Conservation (phyloP, 2,888 invertebrate species). For the Caenorhabditis wallacei region DNA sequence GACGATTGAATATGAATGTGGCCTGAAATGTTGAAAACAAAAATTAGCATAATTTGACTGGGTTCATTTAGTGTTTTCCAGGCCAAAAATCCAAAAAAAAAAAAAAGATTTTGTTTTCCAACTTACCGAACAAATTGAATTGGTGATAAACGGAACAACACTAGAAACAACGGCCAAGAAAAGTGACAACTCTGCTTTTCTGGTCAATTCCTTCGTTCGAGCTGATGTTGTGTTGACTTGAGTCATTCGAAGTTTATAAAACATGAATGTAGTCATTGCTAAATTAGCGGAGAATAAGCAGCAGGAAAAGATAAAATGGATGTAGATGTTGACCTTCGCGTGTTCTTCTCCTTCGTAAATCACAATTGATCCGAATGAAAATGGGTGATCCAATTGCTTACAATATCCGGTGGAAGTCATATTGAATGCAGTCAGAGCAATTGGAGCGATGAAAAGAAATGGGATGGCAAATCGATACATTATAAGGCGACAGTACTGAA, state of each 20-base stretch:
- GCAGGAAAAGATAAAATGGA: constrained; percentile 30
- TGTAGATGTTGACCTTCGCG: constrained; percentile 13
- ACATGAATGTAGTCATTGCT: constrained; percentile 39
- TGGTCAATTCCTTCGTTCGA: constrained; percentile 33
- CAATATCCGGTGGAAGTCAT: constrained; percentile 34
- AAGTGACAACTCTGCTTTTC: constrained; percentile 43
- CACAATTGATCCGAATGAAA: constrained; percentile 46
- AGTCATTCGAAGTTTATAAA: constrained; percentile 43
- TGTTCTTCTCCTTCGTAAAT: constrained; percentile 30
- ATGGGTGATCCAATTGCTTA: constrained; percentile 45
- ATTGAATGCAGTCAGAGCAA: constrained; percentile 32
- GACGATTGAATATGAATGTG: constrained; percentile 15
- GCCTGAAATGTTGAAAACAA: constrained; percentile 26
- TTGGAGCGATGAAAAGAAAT: constrained; percentile 44
- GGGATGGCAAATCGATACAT: constrained; percentile 48
- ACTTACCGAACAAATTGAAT: constrained; percentile 57
- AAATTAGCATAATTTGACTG: too few relatives aligned
- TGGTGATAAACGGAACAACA: constrained; percentile 55
- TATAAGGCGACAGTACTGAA: constrained; percentile 45
- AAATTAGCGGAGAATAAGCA: constrained; percentile 5
- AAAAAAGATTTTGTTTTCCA: constrained; percentile 16
- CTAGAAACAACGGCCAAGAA: constrained; percentile 48
- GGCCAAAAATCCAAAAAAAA: background rate
- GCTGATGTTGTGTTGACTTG: constrained; percentile 15
- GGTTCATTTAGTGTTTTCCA: too few relatives aligned